phyloP scores from a whole-genome alignment of 2,888 invertebrate genomes.

The Suillia variegata region DNA sequence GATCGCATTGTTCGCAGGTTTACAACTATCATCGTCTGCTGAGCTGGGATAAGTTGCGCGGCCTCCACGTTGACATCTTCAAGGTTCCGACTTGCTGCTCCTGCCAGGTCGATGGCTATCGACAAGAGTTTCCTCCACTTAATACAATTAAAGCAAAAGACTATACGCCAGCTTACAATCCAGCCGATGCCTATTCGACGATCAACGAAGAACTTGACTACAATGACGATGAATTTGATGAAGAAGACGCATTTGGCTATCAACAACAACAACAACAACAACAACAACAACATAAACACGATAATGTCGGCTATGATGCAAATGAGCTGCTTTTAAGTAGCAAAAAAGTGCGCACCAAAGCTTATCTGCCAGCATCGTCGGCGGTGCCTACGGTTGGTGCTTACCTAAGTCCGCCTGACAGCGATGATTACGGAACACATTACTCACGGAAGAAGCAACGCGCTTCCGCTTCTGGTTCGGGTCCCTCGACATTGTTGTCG shows the following conservation, averaged over 20 bases:
- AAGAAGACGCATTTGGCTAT: constrained; percentile 47
- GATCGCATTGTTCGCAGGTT: constrained; percentile 81
- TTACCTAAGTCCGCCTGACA: constrained; percentile 55
- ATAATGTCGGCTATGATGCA: constrained; percentile 37
- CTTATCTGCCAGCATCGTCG: constrained; percentile 34
- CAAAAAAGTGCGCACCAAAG: constrained; percentile 46
- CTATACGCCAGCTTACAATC: constrained; percentile 38
- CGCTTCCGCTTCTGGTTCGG: not conserved
- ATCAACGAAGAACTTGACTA: constrained; percentile 52
- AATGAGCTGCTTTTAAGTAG: constrained; percentile 46
- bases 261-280: constrained; percentile 17
- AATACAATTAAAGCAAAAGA: constrained; percentile 45
- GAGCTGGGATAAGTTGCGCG: constrained; percentile 80
- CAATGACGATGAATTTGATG: constrained; percentile 48
- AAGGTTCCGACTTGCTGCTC: constrained; percentile 84
- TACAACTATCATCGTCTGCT: constrained; percentile 82
- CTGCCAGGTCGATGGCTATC: constrained; percentile 79
- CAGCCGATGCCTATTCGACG: constrained; percentile 42
- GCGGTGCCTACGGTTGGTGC: constrained; percentile 54
- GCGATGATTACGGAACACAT: constrained; percentile 39
- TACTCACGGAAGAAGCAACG: constrained; percentile 30
- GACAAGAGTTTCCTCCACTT: constrained; percentile 70
- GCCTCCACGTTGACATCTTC: constrained; percentile 83
- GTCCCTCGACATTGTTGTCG: constrained; percentile 8
- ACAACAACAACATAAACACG: constrained; percentile 25